A percentile compares a stretch with the other conserved stretches of the same genome.
phyloP scores from a whole-genome alignment of 2,797 vertebrate species.

The Rhabdomys pumilio region DNA sequence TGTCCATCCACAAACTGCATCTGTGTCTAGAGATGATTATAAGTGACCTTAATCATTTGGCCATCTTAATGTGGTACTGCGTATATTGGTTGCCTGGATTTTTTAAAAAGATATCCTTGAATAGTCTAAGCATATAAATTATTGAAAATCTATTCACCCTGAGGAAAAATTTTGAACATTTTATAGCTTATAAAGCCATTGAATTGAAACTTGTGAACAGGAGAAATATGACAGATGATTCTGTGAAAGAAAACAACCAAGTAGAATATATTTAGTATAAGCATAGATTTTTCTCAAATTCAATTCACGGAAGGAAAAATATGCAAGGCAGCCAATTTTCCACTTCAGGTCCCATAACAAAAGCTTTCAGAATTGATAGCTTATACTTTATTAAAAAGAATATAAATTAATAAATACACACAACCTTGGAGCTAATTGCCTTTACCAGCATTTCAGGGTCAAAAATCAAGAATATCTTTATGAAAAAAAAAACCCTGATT shows the following conservation, averaged over 20 bases:
- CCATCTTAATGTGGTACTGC: not conserved
- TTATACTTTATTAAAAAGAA: conserved; percentile 79
- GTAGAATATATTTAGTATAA: conserved; percentile 11
- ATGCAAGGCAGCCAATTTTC: conserved; percentile 71
- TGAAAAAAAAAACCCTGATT: conserved; percentile 44
- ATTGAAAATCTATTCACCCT: conserved; percentile 26
- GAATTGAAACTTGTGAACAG: not conserved
- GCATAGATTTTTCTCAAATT: conserved; percentile 66
- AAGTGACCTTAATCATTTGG: not conserved
- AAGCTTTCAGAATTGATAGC: conserved; percentile 72
- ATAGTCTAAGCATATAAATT: not conserved
- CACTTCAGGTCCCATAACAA: conserved; percentile 44
- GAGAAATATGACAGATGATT: not conserved
- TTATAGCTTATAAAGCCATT: conserved; percentile 15
- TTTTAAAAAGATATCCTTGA: conserved; percentile 17
- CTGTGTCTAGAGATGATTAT: not conserved
- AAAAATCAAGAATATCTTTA: conserved; percentile 32
- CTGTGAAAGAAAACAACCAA: conserved; percentile 37
- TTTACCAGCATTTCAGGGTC: conserved; percentile 60
- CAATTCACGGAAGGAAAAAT: conserved; percentile 55
- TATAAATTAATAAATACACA: conserved; percentile 74
- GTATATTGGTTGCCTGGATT: not conserved
- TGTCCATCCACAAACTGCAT: not conserved
- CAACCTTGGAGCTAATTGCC: conserved; percentile 60
- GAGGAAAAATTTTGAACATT: not conserved